phyloP scores from a whole-genome alignment of 2,797 vertebrate genomes.

The Nasua narica region DNA sequence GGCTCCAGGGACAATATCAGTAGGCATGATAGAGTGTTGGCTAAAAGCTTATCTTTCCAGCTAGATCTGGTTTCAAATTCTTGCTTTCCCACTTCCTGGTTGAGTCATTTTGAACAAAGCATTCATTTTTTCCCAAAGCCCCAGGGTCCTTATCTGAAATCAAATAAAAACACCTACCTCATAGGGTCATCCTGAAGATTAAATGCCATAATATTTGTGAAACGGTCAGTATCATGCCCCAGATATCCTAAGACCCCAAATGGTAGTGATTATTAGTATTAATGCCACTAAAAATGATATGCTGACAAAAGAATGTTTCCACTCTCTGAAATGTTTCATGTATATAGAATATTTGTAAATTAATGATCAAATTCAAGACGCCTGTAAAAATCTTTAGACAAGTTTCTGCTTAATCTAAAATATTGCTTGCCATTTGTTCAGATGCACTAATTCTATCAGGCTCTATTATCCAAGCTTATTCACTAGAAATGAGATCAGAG shows the following conservation, averaged over 20 bases:
- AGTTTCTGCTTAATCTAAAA: not conserved
- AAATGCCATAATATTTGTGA: not conserved
- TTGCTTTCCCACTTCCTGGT: not conserved
- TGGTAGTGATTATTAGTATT: not conserved
- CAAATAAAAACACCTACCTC: not conserved
- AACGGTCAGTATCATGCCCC: not conserved
- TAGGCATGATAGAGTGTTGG: not conserved
- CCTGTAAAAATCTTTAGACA: not conserved
- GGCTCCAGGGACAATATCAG: not conserved
- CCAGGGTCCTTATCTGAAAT: not conserved
- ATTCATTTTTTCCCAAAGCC: not conserved
- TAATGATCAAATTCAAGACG: not conserved
- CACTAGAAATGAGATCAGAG: not conserved
- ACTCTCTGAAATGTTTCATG: not conserved
- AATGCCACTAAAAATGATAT: not conserved
- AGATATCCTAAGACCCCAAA: not conserved
- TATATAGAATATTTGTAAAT: not conserved
- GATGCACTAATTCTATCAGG: not conserved
- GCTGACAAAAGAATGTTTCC: not conserved
- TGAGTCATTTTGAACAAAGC: not conserved
- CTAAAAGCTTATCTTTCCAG: not conserved
- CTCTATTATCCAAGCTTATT: not conserved
- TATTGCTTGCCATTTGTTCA: not conserved
- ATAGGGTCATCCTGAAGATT: not conserved
- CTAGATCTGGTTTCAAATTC: not conserved